Conservation (phyloP, 2,888 invertebrate species). For the Phortica magna region DNA sequence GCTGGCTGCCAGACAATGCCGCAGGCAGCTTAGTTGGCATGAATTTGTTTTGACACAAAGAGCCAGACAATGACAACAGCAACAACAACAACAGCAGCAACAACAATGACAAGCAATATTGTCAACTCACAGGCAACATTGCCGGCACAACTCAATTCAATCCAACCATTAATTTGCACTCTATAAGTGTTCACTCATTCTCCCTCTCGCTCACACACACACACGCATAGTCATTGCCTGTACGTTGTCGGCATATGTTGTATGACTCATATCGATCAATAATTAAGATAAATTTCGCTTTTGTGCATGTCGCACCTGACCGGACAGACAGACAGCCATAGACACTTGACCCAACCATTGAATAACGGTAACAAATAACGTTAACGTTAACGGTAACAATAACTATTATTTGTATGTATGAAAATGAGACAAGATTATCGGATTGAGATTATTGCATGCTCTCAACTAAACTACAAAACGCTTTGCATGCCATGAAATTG, state of each 20-base stretch:
- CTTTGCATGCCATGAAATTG: constrained; percentile 23
- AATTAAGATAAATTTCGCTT: constrained; percentile 66
- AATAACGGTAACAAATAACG: constrained; percentile 34
- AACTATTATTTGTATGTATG: constrained; percentile 66
- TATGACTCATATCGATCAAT: constrained; percentile 62
- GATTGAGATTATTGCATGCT: constrained; percentile 40
- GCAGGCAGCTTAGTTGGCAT: constrained; percentile 46
- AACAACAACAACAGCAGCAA: neutral
- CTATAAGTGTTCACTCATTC: neutral
- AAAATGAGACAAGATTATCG: constrained; percentile 69
- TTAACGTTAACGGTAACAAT: constrained; percentile 52
- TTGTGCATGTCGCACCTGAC: constrained; percentile 41
- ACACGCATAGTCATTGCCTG: neutral
- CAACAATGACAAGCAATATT: neutral
- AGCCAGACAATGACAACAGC: constrained; percentile 16
- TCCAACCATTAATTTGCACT: constrained; percentile 26
- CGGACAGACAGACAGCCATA: constrained; percentile 47
- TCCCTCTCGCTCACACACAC: neutral
- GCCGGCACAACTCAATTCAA: neutral
- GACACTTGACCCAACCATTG: constrained; percentile 44
- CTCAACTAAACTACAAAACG: constrained; percentile 35
- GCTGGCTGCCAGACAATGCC: constrained; percentile 26
- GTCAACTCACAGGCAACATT: neutral
- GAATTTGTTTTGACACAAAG: constrained; percentile 67
- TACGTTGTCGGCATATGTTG: constrained; percentile 33